Evolutionary conservation across 2,888 invertebrate species (phyloP).

Genomic region (Caenorhabditis uteleia): DNA sequence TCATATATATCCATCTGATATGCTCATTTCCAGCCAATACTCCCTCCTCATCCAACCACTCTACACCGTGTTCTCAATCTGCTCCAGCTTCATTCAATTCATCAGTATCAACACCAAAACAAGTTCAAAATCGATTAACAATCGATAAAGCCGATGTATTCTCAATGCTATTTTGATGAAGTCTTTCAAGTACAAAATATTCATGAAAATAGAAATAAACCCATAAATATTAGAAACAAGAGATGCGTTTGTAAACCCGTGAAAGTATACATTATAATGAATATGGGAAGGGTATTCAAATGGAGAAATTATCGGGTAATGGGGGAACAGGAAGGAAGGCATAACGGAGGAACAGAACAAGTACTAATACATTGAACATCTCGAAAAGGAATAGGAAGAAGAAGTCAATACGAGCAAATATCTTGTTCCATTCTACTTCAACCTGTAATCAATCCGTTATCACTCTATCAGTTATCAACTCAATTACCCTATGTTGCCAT

Average conservation of each 20-base stretch:
- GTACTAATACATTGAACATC: conserved; percentile 58
- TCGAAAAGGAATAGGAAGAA: conserved; percentile 64
- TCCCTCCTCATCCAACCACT: too few species aligned
- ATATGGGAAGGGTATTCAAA: conserved; percentile 10
- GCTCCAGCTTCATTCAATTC: too few species aligned
- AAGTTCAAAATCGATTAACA: too few species aligned
- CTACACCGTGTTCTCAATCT: too few species aligned
- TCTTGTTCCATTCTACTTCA: conserved; percentile 64
- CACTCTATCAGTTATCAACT: neutral
- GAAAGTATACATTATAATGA: neutral
- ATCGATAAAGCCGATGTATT: too few species aligned
- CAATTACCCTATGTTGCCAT: conserved; percentile 28
- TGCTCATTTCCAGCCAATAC: too few species aligned
- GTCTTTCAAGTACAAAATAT: too few species aligned
- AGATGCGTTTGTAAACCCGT: neutral
- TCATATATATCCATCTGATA: too few species aligned
- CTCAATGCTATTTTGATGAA: too few species aligned
- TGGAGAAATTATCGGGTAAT: conserved; percentile 56
- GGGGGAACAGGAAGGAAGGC: conserved; percentile 61
- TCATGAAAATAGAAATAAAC: too few species aligned
- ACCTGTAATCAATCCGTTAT: conserved; percentile 42
- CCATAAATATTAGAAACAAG: too few species aligned
- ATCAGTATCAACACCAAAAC: too few species aligned
- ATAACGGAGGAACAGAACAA: conserved; percentile 63
- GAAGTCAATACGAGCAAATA: conserved; percentile 64